phyloP scores from a whole-genome alignment of 1,140 invertebrate genomes.

The Onthophagus taurus region DNA sequence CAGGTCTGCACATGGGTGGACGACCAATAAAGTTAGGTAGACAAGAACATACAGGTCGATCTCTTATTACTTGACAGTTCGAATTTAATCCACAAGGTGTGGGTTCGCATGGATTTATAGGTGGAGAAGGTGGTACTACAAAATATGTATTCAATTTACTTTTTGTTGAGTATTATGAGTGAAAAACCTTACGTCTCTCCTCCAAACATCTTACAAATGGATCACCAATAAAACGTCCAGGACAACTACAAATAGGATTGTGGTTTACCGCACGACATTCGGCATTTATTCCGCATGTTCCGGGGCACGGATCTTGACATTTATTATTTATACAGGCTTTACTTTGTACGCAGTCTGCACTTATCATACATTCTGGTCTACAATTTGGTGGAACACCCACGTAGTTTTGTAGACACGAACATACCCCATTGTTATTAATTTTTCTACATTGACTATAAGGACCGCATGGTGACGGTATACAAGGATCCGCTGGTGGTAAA shows the following conservation, averaged over 20 bases:
- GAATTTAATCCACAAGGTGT: slow-evolving; percentile 76
- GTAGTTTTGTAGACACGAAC: slow-evolving; percentile 57
- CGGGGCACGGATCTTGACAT: slow-evolving; percentile 66
- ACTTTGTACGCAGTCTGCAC: slow-evolving; percentile 60
- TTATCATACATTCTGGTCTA: slow-evolving; percentile 64
- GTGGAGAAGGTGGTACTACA: slow-evolving; percentile 39
- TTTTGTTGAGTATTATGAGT: slow-evolving; percentile 22
- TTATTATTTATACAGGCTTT: slow-evolving; percentile 62
- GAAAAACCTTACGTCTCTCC: slow-evolving; percentile 44
- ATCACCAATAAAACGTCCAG: slow-evolving; percentile 57
- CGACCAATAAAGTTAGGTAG: slow-evolving; percentile 60
- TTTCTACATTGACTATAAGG: slow-evolving; percentile 60
- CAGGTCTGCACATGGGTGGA: slow-evolving; percentile 65
- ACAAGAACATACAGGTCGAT: slow-evolving; percentile 66
- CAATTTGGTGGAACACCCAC: slow-evolving; percentile 61
- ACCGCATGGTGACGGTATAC: slow-evolving; percentile 57
- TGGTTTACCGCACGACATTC: slow-evolving; percentile 66
- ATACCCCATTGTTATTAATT: slow-evolving; percentile 55
- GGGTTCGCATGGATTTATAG: slow-evolving; percentile 56
- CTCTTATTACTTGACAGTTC: slow-evolving; percentile 57
- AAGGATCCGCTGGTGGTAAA: slow-evolving; percentile 47
- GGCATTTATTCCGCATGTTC: slow-evolving; percentile 64
- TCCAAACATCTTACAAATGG: slow-evolving; percentile 58
- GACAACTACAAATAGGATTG: slow-evolving; percentile 67
- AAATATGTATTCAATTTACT: slow-evolving; percentile 23